Base-by-base conservation (phyloP, 2,888 invertebrate species). In the Chaitophorus viminalis region DNA sequence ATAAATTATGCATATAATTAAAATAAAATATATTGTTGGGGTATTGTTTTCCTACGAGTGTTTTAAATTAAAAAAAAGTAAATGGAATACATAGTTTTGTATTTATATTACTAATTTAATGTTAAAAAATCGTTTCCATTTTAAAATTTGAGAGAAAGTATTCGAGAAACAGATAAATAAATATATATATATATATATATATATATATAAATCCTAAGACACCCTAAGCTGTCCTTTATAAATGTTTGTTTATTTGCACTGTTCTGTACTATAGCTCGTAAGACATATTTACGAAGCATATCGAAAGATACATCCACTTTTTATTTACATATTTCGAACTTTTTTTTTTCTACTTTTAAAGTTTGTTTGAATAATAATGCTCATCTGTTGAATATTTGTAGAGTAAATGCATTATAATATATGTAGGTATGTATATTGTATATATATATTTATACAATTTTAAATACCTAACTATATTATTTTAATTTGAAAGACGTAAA, bases 361-460 rank as follows among this genome's bases (percentile, higher is more conserved):
- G 39, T 74, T 70, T 1, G 36, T n/a, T 9, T 29, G 25, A 54
- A 39, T 29, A 36, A 74, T 60, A 33, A 29, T 29, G 5, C 33
- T 83, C 60, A 75, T 75, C 83, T 84, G 83, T 84, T 84, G 75
- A 84, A 65, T 31, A 65, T 83, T 31, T 25, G 8, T 9, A 36
- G 9, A 39, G 25, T 3, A 31, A 29, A 25, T 31, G 5, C 46
- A 46, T 46, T 39, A 39, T 39, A n/a, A 36, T 36, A 36, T 36
- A 36, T 36, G 6, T 36, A 36, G 3, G 6, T 36, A 36, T 36
- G 6, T 36, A 36, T 36, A 36, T 36, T 36, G 4, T 52, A 8
- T 17, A 8, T 52, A 54, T 18, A 31, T 46, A 21, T 70, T 70
- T 82, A 52, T 70, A 76, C 29, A 36, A 21, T 39, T 29, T 84